Evolutionary conservation across 2,888 invertebrate genomes (phyloP), one percentile per base, ranked within the genome.

Genomic region (Lochmaea capreae): DNA sequence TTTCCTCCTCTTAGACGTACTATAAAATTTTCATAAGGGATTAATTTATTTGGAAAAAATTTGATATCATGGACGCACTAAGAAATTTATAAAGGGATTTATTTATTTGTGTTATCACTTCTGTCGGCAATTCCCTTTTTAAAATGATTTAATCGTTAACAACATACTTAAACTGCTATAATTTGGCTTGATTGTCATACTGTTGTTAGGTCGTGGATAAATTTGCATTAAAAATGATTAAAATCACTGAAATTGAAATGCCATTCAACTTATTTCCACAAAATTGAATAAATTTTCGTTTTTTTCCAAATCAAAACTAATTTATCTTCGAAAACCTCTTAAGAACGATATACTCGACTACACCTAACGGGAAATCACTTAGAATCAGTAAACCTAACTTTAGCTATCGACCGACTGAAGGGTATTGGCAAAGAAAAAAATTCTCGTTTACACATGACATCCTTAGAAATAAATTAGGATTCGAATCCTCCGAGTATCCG

Each of bases 381-480:
- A 8, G 16, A 52, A 52, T n/a, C 52, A 8, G 52, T 14, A n/a
- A 52, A 52, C 8, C 52, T 14, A 12, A 58, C 58, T 22, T 0
- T 1, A 59, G 54, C 18, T 18, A 6, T 54, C 54, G 16, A 6
- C 54, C 54, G 16, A 54, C 54, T 18, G 18, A 54, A 54, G 54
- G 16, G 16, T 16, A 54, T 54, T 9, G 26, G n/a, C 59, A 59
- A 58, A 58, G 58, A 59, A 59, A 59, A 57, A 59, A 33, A 59
- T 12, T n/a, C 16, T 54, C 59, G 59, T 59, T 59, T 59, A 33
- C 59, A 59, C 12, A 59, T 59, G 59, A 59, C 33, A 33, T 33
- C 33, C 33, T 59, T 8, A 33, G n/a, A 33, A 59, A 59, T 59
- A 59, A 59, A 59, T 59, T 59, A 33, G 3, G 14, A 54, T 16